These are phyloP conservation scores for Nymphalis io DNA, from an alignment of 1,140 invertebrate species.

Conservation along the genomic window DNA sequence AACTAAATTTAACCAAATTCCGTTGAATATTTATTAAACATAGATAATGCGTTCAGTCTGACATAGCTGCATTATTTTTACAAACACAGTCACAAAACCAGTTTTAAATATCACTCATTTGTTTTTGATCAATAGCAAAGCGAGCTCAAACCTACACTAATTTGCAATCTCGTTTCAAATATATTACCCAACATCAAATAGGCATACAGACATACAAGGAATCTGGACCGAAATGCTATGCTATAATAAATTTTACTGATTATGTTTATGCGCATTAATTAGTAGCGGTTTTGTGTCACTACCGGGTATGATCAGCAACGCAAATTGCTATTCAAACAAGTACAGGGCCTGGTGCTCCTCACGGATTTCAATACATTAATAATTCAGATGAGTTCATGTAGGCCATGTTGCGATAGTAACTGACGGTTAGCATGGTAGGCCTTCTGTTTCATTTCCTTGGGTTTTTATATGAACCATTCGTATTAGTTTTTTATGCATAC, in stretches of 20 bases:
- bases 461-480: no score
- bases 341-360: conserved; percentile 29
- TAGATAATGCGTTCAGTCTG: conserved; percentile 1
- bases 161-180: conserved; percentile 42
- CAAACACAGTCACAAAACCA: conserved; percentile 12
- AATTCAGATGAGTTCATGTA: conserved; percentile 40
- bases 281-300: conserved; percentile 34
- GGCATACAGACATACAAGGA: conserved; percentile 38
- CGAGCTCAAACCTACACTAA: conserved; percentile 27
- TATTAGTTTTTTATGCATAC: no score
- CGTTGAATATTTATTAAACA: neutral
- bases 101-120: conserved; percentile 30
- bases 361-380: conserved; percentile 42
- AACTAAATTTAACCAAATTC: no score
- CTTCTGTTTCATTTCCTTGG: neutral
- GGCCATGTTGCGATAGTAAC: conserved; percentile 27
- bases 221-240: conserved; percentile 31
- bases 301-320: conserved; percentile 38
- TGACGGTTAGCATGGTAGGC: neutral
- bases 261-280: conserved; percentile 41
- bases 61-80: conserved; percentile 20
- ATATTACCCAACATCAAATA: conserved; percentile 41
- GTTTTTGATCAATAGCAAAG: conserved; percentile 27
- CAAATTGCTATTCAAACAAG: conserved; percentile 36
- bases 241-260: conserved; percentile 36